Percentiles rank a stretch among this genome's conserved stretches.
Conservation (phyloP, 2,113 vertebrate species). For the Dolichallabes microphthalmus region DNA sequence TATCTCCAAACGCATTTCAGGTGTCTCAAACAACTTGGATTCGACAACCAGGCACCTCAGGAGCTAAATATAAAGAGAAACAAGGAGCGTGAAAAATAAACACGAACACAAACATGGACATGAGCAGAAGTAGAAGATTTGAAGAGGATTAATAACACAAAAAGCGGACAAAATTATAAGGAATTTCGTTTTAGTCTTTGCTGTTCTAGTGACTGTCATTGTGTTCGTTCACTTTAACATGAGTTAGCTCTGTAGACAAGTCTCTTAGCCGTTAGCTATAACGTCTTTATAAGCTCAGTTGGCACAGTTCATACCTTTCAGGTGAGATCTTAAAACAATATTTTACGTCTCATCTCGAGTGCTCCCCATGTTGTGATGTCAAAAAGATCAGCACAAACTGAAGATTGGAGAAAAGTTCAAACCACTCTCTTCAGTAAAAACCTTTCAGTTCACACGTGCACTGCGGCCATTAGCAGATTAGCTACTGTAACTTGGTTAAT, state of each 20-base stretch:
- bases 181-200: not conserved
- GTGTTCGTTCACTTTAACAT: not conserved
- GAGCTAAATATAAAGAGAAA: conserved; percentile 7
- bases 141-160: not conserved
- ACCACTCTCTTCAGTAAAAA: too few relatives aligned
- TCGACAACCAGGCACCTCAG: not conserved
- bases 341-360: too few relatives aligned
- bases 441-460: too few relatives aligned
- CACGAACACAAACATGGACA: not conserved
- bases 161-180: too few relatives aligned
- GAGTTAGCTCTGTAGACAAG: not conserved
- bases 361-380: too few relatives aligned
- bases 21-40: not conserved
- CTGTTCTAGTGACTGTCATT: not conserved
- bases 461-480: too few relatives aligned
- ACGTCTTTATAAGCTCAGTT: not conserved
- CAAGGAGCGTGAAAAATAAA: not conserved
- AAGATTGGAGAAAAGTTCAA: too few relatives aligned
- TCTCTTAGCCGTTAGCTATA: not conserved
- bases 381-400: too few relatives aligned
- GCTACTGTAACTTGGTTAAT: too few relatives aligned
- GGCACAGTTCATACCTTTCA: not conserved
- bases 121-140: not conserved
- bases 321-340: too few relatives aligned
- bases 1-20: not conserved